These are phyloP conservation scores for Anthopleura xanthogrammica DNA, from an alignment of 92 coral and sea anemone genomes.

Conservation along the genomic window DNA sequence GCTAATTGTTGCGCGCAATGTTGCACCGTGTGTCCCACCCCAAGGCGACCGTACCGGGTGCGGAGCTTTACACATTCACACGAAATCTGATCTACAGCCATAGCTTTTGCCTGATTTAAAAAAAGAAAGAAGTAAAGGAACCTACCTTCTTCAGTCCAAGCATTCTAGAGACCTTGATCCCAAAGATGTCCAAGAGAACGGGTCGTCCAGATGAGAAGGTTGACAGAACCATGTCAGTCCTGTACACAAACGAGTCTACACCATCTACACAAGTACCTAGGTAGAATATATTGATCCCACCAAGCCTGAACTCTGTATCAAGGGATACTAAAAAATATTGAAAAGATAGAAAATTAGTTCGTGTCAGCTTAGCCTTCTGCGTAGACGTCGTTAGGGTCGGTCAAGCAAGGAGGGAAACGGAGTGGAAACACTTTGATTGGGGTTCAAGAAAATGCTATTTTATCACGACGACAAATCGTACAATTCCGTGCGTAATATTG, in stretches of 20 bases:
- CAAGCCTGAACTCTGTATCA: conserved; percentile 67
- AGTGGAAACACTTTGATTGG: too few relatives aligned
- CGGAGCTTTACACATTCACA: too few relatives aligned
- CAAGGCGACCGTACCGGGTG: too few relatives aligned
- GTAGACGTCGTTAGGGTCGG: too few relatives aligned
- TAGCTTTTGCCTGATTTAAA: too few relatives aligned
- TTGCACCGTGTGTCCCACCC: too few relatives aligned
- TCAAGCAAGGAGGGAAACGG: background rate
- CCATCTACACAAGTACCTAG: conserved; percentile 76
- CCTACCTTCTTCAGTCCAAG: conserved; percentile 61
- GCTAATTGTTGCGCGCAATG: too few relatives aligned
- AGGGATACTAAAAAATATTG: conserved; percentile 36
- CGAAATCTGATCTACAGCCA: too few relatives aligned
- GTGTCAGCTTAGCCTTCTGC: too few relatives aligned
- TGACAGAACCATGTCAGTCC: conserved; percentile 71
- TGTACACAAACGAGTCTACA: conserved; percentile 77
- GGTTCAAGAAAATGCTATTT: background rate
- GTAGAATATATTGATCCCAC: conserved; percentile 79
- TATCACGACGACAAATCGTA: background rate
- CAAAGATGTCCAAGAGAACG: conserved; percentile 48
- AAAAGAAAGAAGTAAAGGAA: too few relatives aligned
- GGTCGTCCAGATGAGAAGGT: conserved; percentile 41
- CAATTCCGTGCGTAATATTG: too few relatives aligned
- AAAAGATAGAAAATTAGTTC: too few relatives aligned
- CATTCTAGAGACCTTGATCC: conserved; percentile 70